Evolutionary conservation across 2,797 vertebrate genomes (phyloP).

Genomic region (Neosalanx taihuensis): DNA sequence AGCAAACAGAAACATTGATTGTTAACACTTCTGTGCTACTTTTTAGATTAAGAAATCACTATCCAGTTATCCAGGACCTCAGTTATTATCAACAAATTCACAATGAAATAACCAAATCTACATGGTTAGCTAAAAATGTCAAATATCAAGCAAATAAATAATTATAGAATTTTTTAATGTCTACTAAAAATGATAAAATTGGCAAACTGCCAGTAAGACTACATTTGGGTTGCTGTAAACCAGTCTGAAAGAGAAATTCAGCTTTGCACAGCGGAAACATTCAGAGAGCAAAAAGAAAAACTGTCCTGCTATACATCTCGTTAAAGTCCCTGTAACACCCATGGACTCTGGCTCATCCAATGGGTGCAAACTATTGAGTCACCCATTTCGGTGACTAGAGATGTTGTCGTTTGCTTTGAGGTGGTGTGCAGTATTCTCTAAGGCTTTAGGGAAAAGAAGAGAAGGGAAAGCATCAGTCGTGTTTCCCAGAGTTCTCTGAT

Average conservation of each 20-base stretch:
- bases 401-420: slow-evolving; percentile 44
- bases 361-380: slow-evolving; percentile 31
- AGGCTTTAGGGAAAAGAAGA: slow-evolving; percentile 55
- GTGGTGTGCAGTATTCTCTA: slow-evolving; percentile 52
- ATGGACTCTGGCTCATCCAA: slow-evolving; percentile 27
- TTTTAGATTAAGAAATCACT: slow-evolving; percentile 35
- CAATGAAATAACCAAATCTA: slow-evolving; percentile 53
- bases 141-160: slow-evolving; percentile 74
- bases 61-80: slow-evolving; percentile 51
- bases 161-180: slow-evolving; percentile 48
- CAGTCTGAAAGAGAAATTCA: slow-evolving; percentile 33
- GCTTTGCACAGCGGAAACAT: slow-evolving; percentile 41
- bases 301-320: slow-evolving; percentile 46
- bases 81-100: slow-evolving; percentile 53
- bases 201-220: slow-evolving; percentile 38
- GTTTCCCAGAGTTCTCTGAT: slow-evolving; percentile 32
- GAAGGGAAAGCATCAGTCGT: slow-evolving; percentile 33
- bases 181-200: slow-evolving; percentile 43
- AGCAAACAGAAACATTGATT: not conserved
- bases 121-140: slow-evolving; percentile 55
- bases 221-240: slow-evolving; percentile 29
- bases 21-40: slow-evolving; percentile 18
- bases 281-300: slow-evolving; percentile 38
- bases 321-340: slow-evolving; percentile 37
- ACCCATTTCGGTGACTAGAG: slow-evolving; percentile 44